Evolutionary conservation across 2,797 vertebrate species (phyloP), one percentile per base, ranked within the genome.

Genomic region (Lycodopsis pacificus): DNA sequence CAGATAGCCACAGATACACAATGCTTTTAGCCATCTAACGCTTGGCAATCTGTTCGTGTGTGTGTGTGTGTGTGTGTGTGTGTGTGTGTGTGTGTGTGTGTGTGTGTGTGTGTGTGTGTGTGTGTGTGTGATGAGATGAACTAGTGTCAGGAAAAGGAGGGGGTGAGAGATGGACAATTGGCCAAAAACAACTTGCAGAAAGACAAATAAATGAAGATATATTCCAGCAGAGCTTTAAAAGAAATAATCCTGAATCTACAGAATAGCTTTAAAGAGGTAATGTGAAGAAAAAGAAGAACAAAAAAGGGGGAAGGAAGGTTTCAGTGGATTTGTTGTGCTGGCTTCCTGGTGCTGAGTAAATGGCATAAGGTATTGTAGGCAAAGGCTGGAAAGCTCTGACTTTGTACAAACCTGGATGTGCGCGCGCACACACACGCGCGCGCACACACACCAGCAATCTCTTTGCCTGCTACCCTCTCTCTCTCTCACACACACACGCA

Each of bases 31-130:
- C 86, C 76, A 87, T 87, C 87, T 46, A 69, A 81, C 71, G 73
- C 77, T 79, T 67, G 78, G 85, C 82, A 81, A 90, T 90, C 88
- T 85, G 86, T 88, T 86, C 86, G 91, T 92, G 32, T 34, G 32
- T 7, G 32, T 82, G 46, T 20, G 46, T 19, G 44, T 2, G 44
- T 46, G 13, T 19, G 15, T 46, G 44, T 20, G 44, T 48, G 46
- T 3, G 19, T 2, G 40, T 42, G 40, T 13, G 38, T 40, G 38
- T 4, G n/a, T n/a, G n/a, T n/a, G n/a, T n/a, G n/a, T n/a, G 91
- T 92, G 32, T 34, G 32, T 7, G 32, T 82, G 46, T 20, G 46
- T 19, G 44, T 2, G 44, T 46, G 91, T 92, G 32, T 34, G 32
- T 7, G 32, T 82, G 46, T 20, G 46, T 19, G 44, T 2, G 44